These are phyloP conservation scores for Carettochelys insculpta DNA, from an alignment of 2,113 vertebrate genomes.

Conservation along the genomic window DNA sequence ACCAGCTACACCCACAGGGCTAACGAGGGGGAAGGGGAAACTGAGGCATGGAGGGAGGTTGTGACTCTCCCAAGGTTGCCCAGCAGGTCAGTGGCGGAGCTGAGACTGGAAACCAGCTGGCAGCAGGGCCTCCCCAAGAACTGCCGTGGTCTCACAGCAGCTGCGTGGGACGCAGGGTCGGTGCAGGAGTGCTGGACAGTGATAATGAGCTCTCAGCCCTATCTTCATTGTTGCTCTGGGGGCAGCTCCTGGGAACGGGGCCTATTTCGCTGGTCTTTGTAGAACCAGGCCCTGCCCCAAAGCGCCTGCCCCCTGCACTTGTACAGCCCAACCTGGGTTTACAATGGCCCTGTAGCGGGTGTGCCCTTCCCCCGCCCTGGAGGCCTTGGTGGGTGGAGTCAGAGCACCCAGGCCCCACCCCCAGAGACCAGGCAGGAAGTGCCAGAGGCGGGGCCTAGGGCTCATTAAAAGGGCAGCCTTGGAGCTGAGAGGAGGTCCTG, in stretches of 20 bases:
- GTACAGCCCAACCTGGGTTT: fast-evolving
- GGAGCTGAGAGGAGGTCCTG: too few relatives aligned
- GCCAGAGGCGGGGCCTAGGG: too few relatives aligned
- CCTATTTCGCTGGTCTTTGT: not conserved
- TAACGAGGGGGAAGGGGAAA: not conserved
- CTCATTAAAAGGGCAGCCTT: too few relatives aligned
- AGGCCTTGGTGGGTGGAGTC: too few relatives aligned
- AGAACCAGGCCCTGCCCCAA: not conserved
- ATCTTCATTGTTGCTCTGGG: not conserved
- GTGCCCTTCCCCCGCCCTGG: too few relatives aligned
- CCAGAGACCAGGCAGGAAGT: too few relatives aligned
- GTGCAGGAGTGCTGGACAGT: too few relatives aligned
- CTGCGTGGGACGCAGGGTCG: too few relatives aligned
- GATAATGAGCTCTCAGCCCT: not conserved
- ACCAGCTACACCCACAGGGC: not conserved
- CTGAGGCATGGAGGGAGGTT: not conserved
- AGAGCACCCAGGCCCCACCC: too few relatives aligned
- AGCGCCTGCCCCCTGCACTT: too few relatives aligned
- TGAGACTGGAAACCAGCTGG: not conserved
- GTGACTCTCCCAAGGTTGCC: not conserved
- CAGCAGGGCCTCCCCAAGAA: not conserved
- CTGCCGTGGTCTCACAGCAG: not conserved
- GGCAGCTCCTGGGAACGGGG: not conserved
- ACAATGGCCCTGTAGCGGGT: too few relatives aligned
- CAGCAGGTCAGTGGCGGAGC: not conserved